Conservation (phyloP, 2,113 vertebrate genomes). For the pig (Sus scrofa) region DNA sequence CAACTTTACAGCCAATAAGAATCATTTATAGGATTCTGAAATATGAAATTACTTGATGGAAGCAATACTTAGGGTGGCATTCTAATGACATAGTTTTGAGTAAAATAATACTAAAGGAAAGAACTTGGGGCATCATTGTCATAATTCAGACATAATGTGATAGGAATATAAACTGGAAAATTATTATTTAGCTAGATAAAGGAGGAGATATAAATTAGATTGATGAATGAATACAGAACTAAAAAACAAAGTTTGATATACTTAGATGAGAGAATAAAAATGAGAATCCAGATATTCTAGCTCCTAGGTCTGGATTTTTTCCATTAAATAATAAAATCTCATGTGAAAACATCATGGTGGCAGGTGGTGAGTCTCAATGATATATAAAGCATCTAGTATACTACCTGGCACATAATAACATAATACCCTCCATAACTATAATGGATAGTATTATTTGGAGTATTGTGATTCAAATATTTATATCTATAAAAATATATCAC, state of each 20-base stretch:
- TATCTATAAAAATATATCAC: background rate
- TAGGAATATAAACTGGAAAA: background rate
- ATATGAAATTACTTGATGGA: background rate
- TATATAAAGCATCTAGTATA: background rate
- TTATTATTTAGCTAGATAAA: conserved; percentile 2
- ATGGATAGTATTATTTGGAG: background rate
- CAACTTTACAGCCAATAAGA: background rate
- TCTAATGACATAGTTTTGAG: background rate
- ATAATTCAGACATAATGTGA: background rate
- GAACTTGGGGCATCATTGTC: background rate
- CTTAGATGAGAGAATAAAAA: background rate
- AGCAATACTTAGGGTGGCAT: background rate
- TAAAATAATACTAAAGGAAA: background rate
- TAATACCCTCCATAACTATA: background rate
- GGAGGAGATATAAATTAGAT: background rate
- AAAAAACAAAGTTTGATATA: background rate
- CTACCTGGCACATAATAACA: background rate
- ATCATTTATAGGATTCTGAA: background rate
- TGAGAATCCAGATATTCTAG: background rate
- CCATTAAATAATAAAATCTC: background rate
- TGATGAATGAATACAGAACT: background rate
- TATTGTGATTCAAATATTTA: background rate
- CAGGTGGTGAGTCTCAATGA: background rate
- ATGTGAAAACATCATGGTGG: background rate
- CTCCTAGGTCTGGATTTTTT: background rate